Base-by-base conservation (phyloP, 2,113 vertebrate genomes). In the Xiphophorus maculatus region DNA sequence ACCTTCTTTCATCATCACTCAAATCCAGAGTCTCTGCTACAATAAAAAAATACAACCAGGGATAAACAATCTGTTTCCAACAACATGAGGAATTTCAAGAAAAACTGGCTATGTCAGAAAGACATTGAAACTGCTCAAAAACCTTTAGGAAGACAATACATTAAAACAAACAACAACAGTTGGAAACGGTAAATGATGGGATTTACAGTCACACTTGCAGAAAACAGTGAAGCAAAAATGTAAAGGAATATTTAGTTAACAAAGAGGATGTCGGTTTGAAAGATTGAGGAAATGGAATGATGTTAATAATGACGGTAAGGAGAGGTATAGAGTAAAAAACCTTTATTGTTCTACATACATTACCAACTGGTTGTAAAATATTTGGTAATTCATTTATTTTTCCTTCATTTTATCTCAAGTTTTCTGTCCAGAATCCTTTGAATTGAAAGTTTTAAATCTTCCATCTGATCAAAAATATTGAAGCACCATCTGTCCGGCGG, bases 1-100 rank as follows among this genome's bases (percentile, higher is more conserved):
- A 37, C 15, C 63, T 5, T 69, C 67, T 63, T 63, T 69, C 13
- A 66, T 83, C 48, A 66, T 58, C 1, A 3, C 76, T 42, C 25
- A 10, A 29, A 72, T 61, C 70, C 6, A 33, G 58, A 22, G 19
- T 6, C 25, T 19, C 65, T 28, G 27, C 32, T 60, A 58, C 68
- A 48, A 37, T 37, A 12, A 37, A 35, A 48, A 48, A 5, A 62
- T n/a, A 28, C 9, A 65, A 5, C 63, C 17, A 25, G 30, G 2
- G 17, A 51, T 13, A 15, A 65, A 22, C 25, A 22, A 62, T 51
- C 30, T 61, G 12, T 40, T 72, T 65, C 9, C 69, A 66, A 35
- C 13, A 72, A 40, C 15, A 54, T 42, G 68, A 29, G 37, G n/a
- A n/a, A 25, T 40, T 22, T 27, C 61, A 44, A 25, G 51, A 10